Percentiles rank a stretch among this genome's conserved stretches.
These are phyloP conservation scores for Graphium colonna DNA, from an alignment of 2,888 invertebrate genomes.

Conservation along the genomic window DNA sequence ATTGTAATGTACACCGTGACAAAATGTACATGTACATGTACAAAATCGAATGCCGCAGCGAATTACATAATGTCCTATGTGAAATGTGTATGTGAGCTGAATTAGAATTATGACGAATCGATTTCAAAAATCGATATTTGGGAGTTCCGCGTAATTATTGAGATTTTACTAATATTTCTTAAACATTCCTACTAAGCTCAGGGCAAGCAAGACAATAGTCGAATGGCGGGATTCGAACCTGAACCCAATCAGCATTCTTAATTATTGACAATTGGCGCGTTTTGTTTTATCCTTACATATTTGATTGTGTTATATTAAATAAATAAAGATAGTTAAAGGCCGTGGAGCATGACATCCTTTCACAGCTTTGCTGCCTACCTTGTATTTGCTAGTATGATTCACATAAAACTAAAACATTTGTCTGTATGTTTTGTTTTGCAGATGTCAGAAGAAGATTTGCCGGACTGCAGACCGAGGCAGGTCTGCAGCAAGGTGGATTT, in stretches of 20 bases:
- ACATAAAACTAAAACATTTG: too few species aligned
- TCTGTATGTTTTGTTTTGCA: too few species aligned
- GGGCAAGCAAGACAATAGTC: too few species aligned
- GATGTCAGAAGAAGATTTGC: conserved; percentile 89
- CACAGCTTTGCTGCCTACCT: too few species aligned
- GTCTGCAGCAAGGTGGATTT: conserved; percentile 94
- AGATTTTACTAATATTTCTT: neutral
- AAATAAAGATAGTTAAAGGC: neutral
- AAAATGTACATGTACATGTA: conserved; percentile 28
- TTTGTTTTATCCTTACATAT: neutral
- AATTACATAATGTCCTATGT: conserved; percentile 36
- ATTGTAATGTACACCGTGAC: conserved; percentile 33
- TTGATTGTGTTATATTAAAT: neutral
- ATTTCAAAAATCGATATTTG: conserved; percentile 32
- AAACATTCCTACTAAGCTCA: too few species aligned
- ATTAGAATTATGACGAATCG: conserved; percentile 32
- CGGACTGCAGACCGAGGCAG: conserved; percentile 87
- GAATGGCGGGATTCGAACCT: neutral
- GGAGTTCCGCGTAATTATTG: conserved; percentile 24
- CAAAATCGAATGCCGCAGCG: conserved; percentile 37
- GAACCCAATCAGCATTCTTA: too few species aligned
- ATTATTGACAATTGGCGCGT: too few species aligned
- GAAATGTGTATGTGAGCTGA: conserved; percentile 33
- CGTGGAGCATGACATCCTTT: too few species aligned
- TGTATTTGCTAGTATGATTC: too few species aligned